Conservation (phyloP, 2,888 invertebrate species). For the Leptopterna dolabrata region DNA sequence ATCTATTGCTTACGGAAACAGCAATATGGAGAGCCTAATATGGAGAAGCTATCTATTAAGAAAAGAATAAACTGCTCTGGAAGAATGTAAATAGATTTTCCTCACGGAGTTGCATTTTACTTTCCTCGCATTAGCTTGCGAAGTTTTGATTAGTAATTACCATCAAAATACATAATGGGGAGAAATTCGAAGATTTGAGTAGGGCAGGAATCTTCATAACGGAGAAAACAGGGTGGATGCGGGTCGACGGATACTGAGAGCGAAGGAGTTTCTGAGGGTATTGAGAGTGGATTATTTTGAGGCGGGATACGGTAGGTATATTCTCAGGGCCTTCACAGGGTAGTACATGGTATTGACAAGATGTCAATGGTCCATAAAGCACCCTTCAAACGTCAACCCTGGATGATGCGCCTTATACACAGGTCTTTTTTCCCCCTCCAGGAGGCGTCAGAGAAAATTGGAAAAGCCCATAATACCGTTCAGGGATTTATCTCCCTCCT, state of each 20-base stretch:
- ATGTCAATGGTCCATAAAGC: constrained; percentile 38
- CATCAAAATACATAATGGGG: not conserved
- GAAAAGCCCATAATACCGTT: not conserved
- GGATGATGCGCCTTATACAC: constrained; percentile 5
- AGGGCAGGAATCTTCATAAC: not conserved
- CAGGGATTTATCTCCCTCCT: not conserved
- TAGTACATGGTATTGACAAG: constrained; percentile 43
- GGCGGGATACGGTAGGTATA: not conserved
- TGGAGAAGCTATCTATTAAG: too few species aligned
- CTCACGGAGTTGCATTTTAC: too few species aligned
- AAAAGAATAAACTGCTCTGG: too few species aligned
- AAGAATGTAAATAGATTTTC: too few species aligned
- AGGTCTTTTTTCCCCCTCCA: not conserved
- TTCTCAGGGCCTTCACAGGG: not conserved
- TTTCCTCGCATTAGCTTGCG: too few species aligned
- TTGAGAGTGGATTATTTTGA: constrained; percentile 39
- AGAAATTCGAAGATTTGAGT: not conserved
- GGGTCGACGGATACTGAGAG: not conserved
- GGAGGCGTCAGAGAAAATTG: not conserved
- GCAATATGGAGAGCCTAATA: too few species aligned
- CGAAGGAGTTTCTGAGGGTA: not conserved
- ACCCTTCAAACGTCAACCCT: constrained; percentile 46
- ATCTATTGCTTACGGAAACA: too few species aligned
- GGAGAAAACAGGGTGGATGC: not conserved
- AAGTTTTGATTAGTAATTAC: too few species aligned